Base-by-base conservation (phyloP, 2,888 invertebrate species). In the Syritta pipiens region DNA sequence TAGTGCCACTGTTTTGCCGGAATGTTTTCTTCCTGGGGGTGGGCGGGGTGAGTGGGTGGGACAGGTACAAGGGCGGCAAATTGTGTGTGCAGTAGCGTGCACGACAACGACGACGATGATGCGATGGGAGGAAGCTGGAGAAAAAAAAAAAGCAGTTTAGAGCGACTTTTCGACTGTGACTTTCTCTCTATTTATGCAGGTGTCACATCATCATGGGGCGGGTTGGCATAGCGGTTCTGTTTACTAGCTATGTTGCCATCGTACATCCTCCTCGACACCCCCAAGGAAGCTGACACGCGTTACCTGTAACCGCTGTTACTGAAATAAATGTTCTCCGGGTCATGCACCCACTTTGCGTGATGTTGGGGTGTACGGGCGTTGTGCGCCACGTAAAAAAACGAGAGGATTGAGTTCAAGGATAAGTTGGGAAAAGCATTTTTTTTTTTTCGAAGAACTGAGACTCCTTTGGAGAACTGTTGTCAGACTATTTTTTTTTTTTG, bases 271-370 rank as follows among this genome's bases (percentile, higher is more conserved):
- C 30, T 17, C 12, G 48, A 2, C 20, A 3, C 12, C 26, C 55
- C 20, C 44, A 53, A 4, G 4, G 30, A 49, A 30, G 44, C 46
- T 74, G 79, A 68, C 79, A 72, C 67, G 79, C 79, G 79, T 67
- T 74, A 24, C 35, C 44, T 49, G 79, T 57, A 74, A 79, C 79
- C 51, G 62, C 57, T 72, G 67, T 68, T 74, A 79, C 67, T 79
- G 79, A 79, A 79, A 79, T 79, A 79, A 74, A 72, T 79, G 74
- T 74, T 79, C 67, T 68, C 20, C 19, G 55, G 60, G 62, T 74
- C 79, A 79, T 79, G 79, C 55, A 74, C 67, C 62, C 74, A 79
- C 62, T 79, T 74, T 79, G 67, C 62, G 79, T 79, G 60, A 67
- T 74, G 67, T 49, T 68, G 12, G n/a, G 22, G 14, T 1, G 30